Evolutionary conservation across 2,888 invertebrate species (phyloP).

Genomic region (Hirudinaria manillensis): DNA sequence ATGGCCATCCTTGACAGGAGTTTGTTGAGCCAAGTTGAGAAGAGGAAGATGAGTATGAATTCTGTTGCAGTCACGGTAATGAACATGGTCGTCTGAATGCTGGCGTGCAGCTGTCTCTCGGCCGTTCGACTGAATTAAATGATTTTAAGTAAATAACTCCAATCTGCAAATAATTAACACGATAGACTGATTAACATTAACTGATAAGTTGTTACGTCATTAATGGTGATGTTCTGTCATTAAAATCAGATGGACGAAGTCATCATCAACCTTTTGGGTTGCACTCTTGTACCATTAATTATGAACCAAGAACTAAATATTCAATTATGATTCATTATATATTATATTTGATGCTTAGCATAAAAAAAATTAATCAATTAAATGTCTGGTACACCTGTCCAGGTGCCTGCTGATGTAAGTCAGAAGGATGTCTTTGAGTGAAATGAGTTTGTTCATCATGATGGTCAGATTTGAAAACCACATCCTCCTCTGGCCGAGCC

Average conservation of each 20-base stretch:
- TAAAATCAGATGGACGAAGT: no score
- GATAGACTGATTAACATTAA: no score
- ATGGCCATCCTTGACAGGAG: slow-evolving; percentile 22
- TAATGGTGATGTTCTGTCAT: no score
- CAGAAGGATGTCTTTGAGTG: not conserved
- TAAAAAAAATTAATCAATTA: no score
- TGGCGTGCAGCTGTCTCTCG: slow-evolving; percentile 22
- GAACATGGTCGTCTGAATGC: not conserved
- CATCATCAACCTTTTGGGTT: no score
- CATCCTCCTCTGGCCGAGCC: not conserved
- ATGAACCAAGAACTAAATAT: no score
- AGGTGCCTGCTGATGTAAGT: not conserved
- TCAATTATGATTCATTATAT: no score
- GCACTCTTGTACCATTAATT: no score
- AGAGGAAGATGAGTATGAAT: slow-evolving; percentile 29
- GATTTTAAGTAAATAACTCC: not conserved
- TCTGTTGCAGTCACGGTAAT: slow-evolving; percentile 20
- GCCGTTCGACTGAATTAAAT: not conserved
- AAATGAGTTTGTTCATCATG: not conserved
- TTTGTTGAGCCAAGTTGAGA: slow-evolving; percentile 31
- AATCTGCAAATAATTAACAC: no score
- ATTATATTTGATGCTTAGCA: no score
- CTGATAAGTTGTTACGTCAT: no score
- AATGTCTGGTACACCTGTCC: not conserved
- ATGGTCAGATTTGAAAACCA: not conserved